Conservation (phyloP, 2,888 invertebrate species). For the Kryphioiulus occultus region DNA sequence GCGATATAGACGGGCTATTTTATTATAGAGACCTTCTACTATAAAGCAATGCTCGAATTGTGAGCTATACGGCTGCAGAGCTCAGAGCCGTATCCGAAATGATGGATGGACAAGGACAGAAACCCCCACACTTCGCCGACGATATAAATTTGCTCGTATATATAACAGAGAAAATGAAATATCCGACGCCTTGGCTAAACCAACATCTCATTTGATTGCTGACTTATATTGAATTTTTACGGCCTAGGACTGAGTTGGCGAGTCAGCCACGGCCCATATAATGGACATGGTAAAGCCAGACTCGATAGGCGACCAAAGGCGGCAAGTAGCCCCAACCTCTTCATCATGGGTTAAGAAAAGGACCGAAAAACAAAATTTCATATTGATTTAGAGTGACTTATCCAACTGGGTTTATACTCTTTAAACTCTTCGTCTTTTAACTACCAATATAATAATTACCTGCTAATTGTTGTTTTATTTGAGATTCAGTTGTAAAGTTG, state of each 20-base stretch:
- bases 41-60: not conserved
- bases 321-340: not conserved
- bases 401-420: too few species aligned
- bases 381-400: too few species aligned
- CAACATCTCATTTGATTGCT: slow-evolving; percentile 45
- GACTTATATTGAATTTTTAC: slow-evolving; percentile 45
- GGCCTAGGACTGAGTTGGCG: slow-evolving; percentile 43
- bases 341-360: not conserved
- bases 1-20: not conserved
- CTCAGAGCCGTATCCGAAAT: slow-evolving; percentile 21
- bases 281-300: slow-evolving; percentile 25
- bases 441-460: too few species aligned
- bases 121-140: slow-evolving; percentile 41
- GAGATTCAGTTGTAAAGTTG: too few species aligned
- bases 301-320: not conserved
- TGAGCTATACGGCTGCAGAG: not conserved
- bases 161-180: slow-evolving; percentile 41
- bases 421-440: too few species aligned
- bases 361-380: not conserved
- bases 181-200: slow-evolving; percentile 43
- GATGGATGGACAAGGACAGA: slow-evolving; percentile 33
- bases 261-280: slow-evolving; percentile 39
- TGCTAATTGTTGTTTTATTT: too few species aligned
- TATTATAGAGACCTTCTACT: not conserved
- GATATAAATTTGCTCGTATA: slow-evolving; percentile 43